Base-by-base conservation (phyloP, 2,113 vertebrate species). In the Actenoides hombroni region DNA sequence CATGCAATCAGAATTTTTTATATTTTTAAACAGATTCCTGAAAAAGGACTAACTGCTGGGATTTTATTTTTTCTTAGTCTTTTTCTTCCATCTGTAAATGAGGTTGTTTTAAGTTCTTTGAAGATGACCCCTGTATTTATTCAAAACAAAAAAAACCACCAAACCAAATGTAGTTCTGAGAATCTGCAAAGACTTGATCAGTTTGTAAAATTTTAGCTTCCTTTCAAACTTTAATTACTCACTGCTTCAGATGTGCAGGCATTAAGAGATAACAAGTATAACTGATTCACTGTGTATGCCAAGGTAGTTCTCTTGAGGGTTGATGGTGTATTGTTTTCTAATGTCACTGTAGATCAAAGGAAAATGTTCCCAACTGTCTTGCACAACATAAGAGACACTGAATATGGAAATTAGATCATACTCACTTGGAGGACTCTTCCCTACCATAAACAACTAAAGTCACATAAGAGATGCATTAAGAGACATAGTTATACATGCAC, bases 221-320 rank as follows among this genome's bases (percentile, higher is more conserved):
- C 23, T 86, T 90, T 95, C 85, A 92, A 95, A 83, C 29, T 83
- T 88, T 53, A 61, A 92, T 64, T 91, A 68, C 31, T 83, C 64
- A 92, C 65, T 69, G 64, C 71, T 87, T 85, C 51, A 95, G 91
- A 96, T 86, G 80, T 94, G 49, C 37, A 82, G 81, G 56, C 86
- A 94, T 94, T 94, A 94, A 90, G 51, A 95, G 77, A 96, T 57
- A 87, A 75, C 46, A 86, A 95, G 77, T 92, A 71, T 67, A 97
- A 83, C 35, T 51, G 48, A 96, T 94, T 90, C 61, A 78, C 51
- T 31, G n/a, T 9, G 51, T 86, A 78, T 49, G 77, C 88, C 92
- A 86, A 88, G 53, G 76, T 86, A 86, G 71, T 57, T 84, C 90
- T 95, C 90, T 63, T 29, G 83, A 91, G 94, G 44, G 29, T 49